Base-by-base conservation (phyloP, 2,797 vertebrate genomes). In the Sebastiscus tertius region DNA sequence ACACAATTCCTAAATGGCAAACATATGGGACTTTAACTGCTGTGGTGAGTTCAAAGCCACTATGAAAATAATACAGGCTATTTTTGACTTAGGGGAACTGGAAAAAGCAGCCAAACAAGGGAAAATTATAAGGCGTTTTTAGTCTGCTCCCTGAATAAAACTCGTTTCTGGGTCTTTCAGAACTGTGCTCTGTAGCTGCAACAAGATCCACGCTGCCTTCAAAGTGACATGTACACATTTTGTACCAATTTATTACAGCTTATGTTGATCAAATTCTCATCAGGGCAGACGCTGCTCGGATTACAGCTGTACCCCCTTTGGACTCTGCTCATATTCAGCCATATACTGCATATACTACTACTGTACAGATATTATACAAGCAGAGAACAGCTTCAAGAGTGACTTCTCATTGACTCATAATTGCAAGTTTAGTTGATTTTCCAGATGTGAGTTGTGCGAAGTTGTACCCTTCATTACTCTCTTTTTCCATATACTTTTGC, bases 41-140 rank as follows among this genome's bases (percentile, higher is more conserved):
- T 94, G 94, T 92, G 96, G 95, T 86, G 83, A 94, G 95, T 95
- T 96, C 95, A 96, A 96, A 96, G 95, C 94, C 86, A 56, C 94
- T 94, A 90, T 90, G 92, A 95, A 96, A 96, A 95, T 94, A 94
- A 93, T 92, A 94, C 83, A 24, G 89, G 81, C 93, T 96, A 95
- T 96, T 96, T 96, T 93, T 91, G 94, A 90, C 88, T 87, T 71
- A 8, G 88, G 88, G 88, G 85, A 90, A 87, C 87, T 91, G 90
- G 90, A 93, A 92, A 94, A 94, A 93, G 90, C 64, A 86, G 85
- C 89, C 88, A 91, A 94, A 95, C 93, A 93, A 92, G 93, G 87
- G 93, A 87, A 96, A 96, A 96, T 94, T 95, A 95, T 91, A 96
- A 93, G 94, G 91, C 83, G 68, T 84, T 87, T 92, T 89, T 76